These are phyloP conservation scores for Solen grandis DNA, from an alignment of 1,140 invertebrate species.

Conservation along the genomic window DNA sequence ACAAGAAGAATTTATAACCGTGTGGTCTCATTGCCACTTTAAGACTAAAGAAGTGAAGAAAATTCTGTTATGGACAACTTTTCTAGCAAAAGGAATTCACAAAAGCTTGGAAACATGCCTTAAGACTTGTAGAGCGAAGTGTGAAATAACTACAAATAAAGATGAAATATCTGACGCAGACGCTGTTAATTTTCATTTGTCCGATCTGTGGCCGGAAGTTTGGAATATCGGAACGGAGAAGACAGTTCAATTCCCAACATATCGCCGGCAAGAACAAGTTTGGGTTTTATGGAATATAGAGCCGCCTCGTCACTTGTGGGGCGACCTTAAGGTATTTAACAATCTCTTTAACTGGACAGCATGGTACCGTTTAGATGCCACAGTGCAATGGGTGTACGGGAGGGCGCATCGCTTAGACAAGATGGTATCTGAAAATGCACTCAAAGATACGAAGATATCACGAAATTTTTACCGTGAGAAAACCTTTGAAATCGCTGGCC, in stretches of 20 bases:
- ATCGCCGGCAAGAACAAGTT: constrained; percentile 61
- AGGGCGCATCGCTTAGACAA: constrained; percentile 10
- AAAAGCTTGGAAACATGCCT: not conserved
- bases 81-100: not conserved
- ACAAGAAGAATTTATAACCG: no score
- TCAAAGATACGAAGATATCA: not conserved
- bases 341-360: constrained; percentile 73
- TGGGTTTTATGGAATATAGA: constrained; percentile 70
- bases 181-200: constrained; percentile 71
- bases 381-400: constrained; percentile 65
- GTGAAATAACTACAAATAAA: constrained; percentile 70
- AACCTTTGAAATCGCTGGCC: constrained; percentile 82
- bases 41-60: not conserved
- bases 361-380: constrained; percentile 69
- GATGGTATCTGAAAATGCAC: constrained; percentile 33
- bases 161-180: constrained; percentile 62
- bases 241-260: constrained; percentile 55
- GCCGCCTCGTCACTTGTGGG: constrained; percentile 62
- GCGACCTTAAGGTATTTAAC: constrained; percentile 49
- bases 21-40: no score
- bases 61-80: not conserved
- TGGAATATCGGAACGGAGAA: constrained; percentile 25
- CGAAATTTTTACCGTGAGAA: constrained; percentile 46
- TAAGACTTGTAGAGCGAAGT: constrained; percentile 23
- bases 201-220: constrained; percentile 53